phyloP scores from a whole-genome alignment of 2,113 vertebrate species.

The Eudorcas thomsonii region DNA sequence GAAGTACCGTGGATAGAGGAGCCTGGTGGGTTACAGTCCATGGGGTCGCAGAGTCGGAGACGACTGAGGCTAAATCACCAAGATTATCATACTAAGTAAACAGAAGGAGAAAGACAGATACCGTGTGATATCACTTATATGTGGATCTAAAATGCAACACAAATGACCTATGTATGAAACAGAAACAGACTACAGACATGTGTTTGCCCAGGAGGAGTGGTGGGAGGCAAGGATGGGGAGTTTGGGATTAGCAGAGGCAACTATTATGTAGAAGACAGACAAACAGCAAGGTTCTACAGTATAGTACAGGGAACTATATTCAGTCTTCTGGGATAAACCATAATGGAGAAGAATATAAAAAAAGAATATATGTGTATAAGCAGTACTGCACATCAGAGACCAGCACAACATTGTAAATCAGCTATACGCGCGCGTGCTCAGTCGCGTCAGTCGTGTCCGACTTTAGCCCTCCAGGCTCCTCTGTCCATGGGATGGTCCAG shows the following conservation, averaged over 20 bases:
- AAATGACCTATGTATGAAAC: background rate
- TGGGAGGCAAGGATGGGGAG: background rate
- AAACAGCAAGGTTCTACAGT: background rate
- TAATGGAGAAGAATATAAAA: background rate
- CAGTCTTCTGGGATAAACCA: background rate
- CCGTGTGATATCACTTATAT: background rate
- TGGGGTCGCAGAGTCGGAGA: background rate
- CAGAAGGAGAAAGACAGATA: no score
- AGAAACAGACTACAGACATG: background rate
- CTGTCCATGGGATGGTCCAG: background rate
- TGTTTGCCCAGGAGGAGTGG: background rate
- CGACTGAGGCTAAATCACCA: background rate
- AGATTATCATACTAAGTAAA: background rate
- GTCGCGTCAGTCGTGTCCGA: accelerated
- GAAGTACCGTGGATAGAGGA: background rate
- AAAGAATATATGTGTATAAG: background rate
- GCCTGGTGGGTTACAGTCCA: background rate
- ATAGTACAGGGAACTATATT: background rate
- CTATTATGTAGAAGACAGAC: background rate
- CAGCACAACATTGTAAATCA: accelerated
- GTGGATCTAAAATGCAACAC: background rate
- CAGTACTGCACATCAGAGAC: background rate
- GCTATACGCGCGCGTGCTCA: accelerated
- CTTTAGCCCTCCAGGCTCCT: background rate
- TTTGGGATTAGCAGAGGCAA: background rate